phyloP scores from a whole-genome alignment of 2,888 invertebrate genomes.

The Mechanitis mazaeus region DNA sequence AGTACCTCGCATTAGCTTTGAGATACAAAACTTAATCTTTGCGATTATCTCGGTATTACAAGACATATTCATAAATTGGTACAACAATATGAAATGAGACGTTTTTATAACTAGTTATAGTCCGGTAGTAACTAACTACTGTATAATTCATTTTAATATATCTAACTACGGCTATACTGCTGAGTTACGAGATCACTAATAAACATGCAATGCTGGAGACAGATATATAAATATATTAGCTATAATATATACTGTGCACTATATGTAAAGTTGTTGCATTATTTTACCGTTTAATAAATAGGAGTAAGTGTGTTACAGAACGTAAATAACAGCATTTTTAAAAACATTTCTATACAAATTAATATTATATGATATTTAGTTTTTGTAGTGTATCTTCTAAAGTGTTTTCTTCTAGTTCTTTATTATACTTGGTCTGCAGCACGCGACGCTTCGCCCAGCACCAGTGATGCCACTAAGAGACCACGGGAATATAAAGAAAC shows the following conservation, averaged over 20 bases:
- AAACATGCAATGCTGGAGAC: too few relatives aligned
- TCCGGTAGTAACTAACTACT: not conserved
- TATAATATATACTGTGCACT: too few relatives aligned
- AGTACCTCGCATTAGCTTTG: not conserved
- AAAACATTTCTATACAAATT: too few relatives aligned
- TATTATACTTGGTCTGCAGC: not conserved
- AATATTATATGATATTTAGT: too few relatives aligned
- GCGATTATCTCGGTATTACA: not conserved
- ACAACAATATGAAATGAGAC: not conserved
- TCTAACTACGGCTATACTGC: too few relatives aligned
- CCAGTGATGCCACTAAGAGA: slow-evolving; percentile 84
- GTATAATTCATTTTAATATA: too few relatives aligned
- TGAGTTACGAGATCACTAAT: too few relatives aligned
- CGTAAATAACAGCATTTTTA: too few relatives aligned
- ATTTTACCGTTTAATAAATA: too few relatives aligned
- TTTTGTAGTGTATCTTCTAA: slow-evolving; percentile 2
- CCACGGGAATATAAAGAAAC: slow-evolving; percentile 80
- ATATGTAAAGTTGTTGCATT: too few relatives aligned
- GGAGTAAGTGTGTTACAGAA: too few relatives aligned
- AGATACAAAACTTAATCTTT: not conserved
- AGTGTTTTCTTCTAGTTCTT: slow-evolving; percentile 5
- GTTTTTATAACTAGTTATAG: not conserved
- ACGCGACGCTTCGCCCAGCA: slow-evolving; percentile 62
- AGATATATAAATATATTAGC: too few relatives aligned
- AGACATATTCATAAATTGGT: not conserved